Base-by-base conservation (phyloP, 2,888 invertebrate species). In the Polymixis flavicincta region DNA sequence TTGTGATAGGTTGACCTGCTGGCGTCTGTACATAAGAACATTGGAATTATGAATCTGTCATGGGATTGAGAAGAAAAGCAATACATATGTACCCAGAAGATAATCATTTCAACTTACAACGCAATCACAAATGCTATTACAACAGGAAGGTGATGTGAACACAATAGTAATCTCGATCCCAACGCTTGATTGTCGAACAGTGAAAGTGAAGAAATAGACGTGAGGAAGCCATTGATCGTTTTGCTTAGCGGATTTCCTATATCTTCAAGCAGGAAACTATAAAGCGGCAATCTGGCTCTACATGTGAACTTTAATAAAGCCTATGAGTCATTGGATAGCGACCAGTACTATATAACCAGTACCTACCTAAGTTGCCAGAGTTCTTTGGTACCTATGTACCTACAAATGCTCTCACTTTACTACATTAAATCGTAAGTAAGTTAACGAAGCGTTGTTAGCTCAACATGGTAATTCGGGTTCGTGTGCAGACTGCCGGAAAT, bases 401-500 rank as follows among this genome's bases (percentile, higher is more conserved):
- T 13, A 45, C 42, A 13, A 63, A 76, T 28, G 81, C 67, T 68
- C 57, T 78, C 75, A 32, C 82, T 22, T 66, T 57, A 61, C 50
- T 74, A 75, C 32, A 74, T 74, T 67, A 80, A 76, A 61, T 61
- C 63, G 48, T 67, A 76, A 76, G 71, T 74, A 78, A 78, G 73
- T 87, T 86, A 89, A 82, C 89, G 84, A 89, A 88, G 81, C 87
- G 87, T 86, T 90, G 90, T 91, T 89, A 89, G 86, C 85, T 89
- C 83, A 87, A 88, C 80, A 86, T 88, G 82, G 85, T 85, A 86
- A 88, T 90, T 89, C 89, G 90, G 90, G 92, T 91, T 92, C 91
- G 92, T 92, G 93, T 90, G 92, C 92, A 91, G 88, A 91, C 87
- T 95, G 94, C 94, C 96, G 96, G 96, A 96, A 95, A 95, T 96